Evolutionary conservation across 2,888 invertebrate genomes (phyloP), one percentile per base, ranked within the genome.

Genomic region (Epistrophe grossulariae): DNA sequence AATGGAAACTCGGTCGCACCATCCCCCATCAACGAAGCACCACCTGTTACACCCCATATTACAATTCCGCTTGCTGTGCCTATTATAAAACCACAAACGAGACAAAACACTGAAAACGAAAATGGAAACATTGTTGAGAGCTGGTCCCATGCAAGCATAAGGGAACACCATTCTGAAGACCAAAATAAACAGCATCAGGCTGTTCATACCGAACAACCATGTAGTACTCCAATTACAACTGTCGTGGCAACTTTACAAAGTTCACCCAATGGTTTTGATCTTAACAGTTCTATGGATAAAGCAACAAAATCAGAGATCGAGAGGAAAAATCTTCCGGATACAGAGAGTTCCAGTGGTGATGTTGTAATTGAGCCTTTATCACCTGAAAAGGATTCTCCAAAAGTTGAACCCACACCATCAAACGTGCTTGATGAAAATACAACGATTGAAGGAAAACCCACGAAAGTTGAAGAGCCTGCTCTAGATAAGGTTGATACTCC

Each of bases 351-450:
- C 1, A 73, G 57, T 31, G 83, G 52, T 13, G 87, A 87, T 28
- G 45, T 83, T 10, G 43, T 79, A 2, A 31, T 79, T 9, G 77
- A 77, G 17, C 62, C 73, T 0, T 13, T 64, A 31, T 59, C 77
- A 1, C 68, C 87, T 0, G 72, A 84, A 40, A 84, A 79, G 1
- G 83, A 81, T 10, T 52, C 28, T 10, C 13, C 11, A 13, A 74
- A 9, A 13, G 4, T 89, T 89, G 66, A 90, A 89, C 0, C 89
- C 89, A 91, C 91, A 70, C 79, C 90, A 1, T 88, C 87, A 11
- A 91, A 91, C 60, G 74, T 90, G 5, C 90, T 90, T 19, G 92
- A 91, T 3, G 91, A 92, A 72, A 91, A 91, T 84, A 90, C 90
- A 9, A 89, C 90, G 43, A 15, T 15, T 4, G 83, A 76, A 1